Percentiles rank a stretch among this genome's conserved stretches.
Conservation (phyloP, 2,888 invertebrate species). For the Pseudanteris insignis region DNA sequence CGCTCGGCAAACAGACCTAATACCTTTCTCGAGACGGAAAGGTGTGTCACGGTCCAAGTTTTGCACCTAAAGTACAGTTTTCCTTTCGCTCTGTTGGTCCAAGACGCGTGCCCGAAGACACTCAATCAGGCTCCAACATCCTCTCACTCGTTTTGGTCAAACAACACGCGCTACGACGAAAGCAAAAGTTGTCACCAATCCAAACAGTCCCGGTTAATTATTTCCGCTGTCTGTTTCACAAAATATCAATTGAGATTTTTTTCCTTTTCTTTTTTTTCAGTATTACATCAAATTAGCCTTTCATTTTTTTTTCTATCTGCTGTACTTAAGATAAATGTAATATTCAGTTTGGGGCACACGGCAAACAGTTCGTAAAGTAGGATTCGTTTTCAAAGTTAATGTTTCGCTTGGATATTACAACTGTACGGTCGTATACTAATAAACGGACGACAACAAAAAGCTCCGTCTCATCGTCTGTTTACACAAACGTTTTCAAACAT, state of each 20-base stretch:
- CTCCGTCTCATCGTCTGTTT: no score
- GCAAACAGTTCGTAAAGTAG: no score
- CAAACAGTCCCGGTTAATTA: constrained; percentile 36
- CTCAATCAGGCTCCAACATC: constrained; percentile 21
- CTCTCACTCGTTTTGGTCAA: constrained; percentile 31
- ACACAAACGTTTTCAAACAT: no score
- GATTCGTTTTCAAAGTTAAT: neutral
- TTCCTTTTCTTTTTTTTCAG: no score
- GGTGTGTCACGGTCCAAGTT: constrained; percentile 59
- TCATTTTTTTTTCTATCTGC: no score
- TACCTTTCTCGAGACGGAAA: constrained; percentile 59
- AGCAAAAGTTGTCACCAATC: constrained; percentile 49
- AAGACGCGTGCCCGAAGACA: constrained; percentile 50
- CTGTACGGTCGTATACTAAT: no score
- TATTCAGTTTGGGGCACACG: no score
- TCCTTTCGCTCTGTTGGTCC: constrained; percentile 33
- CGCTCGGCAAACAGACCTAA: constrained; percentile 58
- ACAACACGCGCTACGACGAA: constrained; percentile 36
- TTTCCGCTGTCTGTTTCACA: no score
- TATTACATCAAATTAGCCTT: no score
- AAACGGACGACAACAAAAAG: no score
- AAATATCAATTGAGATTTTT: no score
- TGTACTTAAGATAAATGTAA: no score
- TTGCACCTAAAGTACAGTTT: constrained; percentile 20
- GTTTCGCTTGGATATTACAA: neutral